Percentiles rank a stretch among this genome's conserved stretches.
phyloP scores from a whole-genome alignment of 2,888 invertebrate genomes.

The Xestobium rufovillosum region DNA sequence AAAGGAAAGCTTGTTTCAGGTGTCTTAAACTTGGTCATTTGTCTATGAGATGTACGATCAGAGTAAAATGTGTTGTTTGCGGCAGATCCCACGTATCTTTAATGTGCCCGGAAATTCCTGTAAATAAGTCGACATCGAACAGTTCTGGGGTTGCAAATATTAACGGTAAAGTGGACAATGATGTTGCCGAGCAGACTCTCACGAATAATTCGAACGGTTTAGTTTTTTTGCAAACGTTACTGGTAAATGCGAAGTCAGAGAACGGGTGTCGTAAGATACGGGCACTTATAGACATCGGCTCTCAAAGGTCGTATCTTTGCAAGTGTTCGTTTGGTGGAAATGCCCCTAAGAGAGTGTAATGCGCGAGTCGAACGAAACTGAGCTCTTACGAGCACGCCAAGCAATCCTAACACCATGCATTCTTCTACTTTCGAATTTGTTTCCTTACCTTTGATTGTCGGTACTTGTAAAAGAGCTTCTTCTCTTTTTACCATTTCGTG shows the following conservation, averaged over 20 bases:
- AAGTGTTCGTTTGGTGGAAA: too few relatives aligned
- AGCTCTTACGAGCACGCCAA: too few relatives aligned
- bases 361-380: too few relatives aligned
- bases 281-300: too few relatives aligned
- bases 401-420: too few relatives aligned
- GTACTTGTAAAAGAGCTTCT: conserved; percentile 38
- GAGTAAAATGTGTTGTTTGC: conserved; percentile 7
- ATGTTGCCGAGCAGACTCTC: neutral
- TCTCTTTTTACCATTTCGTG: conserved; percentile 27
- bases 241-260: neutral
- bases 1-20: too few relatives aligned
- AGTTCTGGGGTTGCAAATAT: too few relatives aligned
- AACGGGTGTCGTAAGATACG: neutral
- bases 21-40: conserved; percentile 4
- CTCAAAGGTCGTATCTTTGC: too few relatives aligned
- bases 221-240: conserved; percentile 4
- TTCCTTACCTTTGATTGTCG: conserved; percentile 45
- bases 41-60: conserved; percentile 7
- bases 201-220: neutral
- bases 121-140: too few relatives aligned
- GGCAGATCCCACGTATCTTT: conserved; percentile 2
- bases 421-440: too few relatives aligned
- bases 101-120: neutral
- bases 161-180: too few relatives aligned
- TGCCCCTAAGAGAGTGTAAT: too few relatives aligned